Base-by-base conservation (phyloP, 1,140 invertebrate genomes). In the Eriosoma lanigerum region DNA sequence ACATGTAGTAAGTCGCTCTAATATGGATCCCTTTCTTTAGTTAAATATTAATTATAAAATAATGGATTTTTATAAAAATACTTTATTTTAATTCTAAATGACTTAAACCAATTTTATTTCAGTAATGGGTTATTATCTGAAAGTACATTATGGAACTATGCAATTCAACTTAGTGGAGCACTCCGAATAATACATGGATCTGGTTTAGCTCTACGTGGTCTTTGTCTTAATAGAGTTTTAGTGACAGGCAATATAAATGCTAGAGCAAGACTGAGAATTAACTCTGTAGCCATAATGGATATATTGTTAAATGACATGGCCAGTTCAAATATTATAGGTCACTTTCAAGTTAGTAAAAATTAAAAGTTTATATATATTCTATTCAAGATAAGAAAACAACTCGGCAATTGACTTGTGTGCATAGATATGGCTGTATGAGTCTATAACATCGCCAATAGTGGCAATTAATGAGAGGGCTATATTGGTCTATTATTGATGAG, bases 91-190 rank as follows among this genome's bases (percentile, higher is more conserved):
- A 38, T 38, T 38, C 32, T 38, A 38, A 38, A 38, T n/a, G n/a
- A 38, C 32, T 38, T 4, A 4, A 8, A 38, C 32, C 8, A 38
- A 38, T 38, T 38, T 82, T 76, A 68, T 84, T 83, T 52, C 66
- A 84, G 83, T 87, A 86, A 88, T 88, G 84, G 89, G 87, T 89
- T 94, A 86, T 87, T 98, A 78, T 93, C 96, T 0, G 97, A 98
- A 86, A 91, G 91, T 81, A 90, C 95, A 56, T 92, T 99, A 81
- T 99, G 97, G 97, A 94, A 93, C 82, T 96, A 98, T 82, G 92
- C 98, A 32, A 95, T 98, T 70, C 97, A 99, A 87, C 87, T 99
- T 64, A 97, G 95, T 52, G 95, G 96, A n/a, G 96, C 95, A 5
- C 87, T 99, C 62, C 88, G 97, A 58, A 91, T 93, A 66, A 94